Evolutionary conservation across 2,888 invertebrate species (phyloP).

Genomic region (Drosophila anomelani): DNA sequence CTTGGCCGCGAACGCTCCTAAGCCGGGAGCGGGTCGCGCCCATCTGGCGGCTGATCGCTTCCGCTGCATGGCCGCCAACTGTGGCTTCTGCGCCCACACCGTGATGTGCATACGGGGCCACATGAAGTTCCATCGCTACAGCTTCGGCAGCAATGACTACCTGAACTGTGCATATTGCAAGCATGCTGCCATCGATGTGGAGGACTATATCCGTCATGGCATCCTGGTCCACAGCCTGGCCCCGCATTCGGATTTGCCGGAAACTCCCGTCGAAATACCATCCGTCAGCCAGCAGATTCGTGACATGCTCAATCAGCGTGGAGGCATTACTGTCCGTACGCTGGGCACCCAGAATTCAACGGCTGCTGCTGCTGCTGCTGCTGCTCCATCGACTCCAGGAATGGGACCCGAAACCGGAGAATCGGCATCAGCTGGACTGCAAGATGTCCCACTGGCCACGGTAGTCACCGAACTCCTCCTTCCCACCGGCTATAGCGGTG

Average conservation of each 20-base stretch:
- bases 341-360: not conserved
- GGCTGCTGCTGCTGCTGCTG: not conserved
- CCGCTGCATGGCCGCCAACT: slow-evolving; percentile 73
- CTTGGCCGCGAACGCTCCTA: not conserved
- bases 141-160: slow-evolving; percentile 66
- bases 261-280: not conserved
- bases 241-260: slow-evolving; percentile 34
- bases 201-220: slow-evolving; percentile 73
- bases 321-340: not conserved
- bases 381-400: not conserved
- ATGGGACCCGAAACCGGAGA: no score
- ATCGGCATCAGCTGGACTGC: no score
- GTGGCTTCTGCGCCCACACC: slow-evolving; percentile 68
- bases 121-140: slow-evolving; percentile 70
- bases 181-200: slow-evolving; percentile 60
- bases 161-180: slow-evolving; percentile 74
- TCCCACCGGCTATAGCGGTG: slow-evolving; percentile 51
- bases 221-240: slow-evolving; percentile 60
- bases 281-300: slow-evolving; percentile 66
- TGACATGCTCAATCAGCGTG: slow-evolving; percentile 54
- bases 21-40: not conserved
- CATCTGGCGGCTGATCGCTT: slow-evolving; percentile 54
- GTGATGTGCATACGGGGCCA: slow-evolving; percentile 79
- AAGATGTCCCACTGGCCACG: not conserved
- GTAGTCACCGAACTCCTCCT: slow-evolving; percentile 34